Conservation (phyloP, 2,113 vertebrate species). For the Strix uralensis region DNA sequence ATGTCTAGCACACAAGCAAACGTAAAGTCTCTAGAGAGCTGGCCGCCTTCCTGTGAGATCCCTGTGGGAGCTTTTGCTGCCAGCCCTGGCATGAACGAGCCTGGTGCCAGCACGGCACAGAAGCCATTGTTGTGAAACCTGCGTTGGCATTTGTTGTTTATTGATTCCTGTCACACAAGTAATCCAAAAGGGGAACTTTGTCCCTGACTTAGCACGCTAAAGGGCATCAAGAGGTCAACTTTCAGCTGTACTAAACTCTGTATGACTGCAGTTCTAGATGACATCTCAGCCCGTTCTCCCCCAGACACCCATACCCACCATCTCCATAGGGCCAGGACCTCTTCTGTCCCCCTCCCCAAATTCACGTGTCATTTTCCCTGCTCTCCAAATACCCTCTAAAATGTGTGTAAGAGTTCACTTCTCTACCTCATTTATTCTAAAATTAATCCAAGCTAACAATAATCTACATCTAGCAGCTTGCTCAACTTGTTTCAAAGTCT, state of each 20-base stretch:
- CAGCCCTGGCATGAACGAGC: constrained; percentile 34
- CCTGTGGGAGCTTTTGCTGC: constrained; percentile 5
- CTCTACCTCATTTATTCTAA: background rate
- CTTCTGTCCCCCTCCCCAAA: accelerated
- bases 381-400: background rate
- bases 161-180: constrained; percentile 84
- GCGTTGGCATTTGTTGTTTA: constrained; percentile 74
- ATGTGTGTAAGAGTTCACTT: background rate
- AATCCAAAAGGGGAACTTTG: constrained; percentile 77
- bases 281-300: background rate
- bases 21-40: constrained; percentile 64
- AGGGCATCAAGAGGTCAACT: constrained; percentile 64
- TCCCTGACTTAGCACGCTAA: constrained; percentile 78
- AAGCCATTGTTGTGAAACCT: constrained; percentile 74
- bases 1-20: constrained; percentile 69
- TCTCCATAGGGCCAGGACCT: background rate
- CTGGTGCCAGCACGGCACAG: constrained; percentile 59
- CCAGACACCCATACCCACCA: background rate
- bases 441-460: background rate
- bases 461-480: background rate
- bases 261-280: background rate
- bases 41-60: constrained; percentile 72
- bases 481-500: background rate
- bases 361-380: background rate
- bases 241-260: background rate